Evolutionary conservation across 1,140 invertebrate species (phyloP).

Genomic region (Diorhabda elongata): DNA sequence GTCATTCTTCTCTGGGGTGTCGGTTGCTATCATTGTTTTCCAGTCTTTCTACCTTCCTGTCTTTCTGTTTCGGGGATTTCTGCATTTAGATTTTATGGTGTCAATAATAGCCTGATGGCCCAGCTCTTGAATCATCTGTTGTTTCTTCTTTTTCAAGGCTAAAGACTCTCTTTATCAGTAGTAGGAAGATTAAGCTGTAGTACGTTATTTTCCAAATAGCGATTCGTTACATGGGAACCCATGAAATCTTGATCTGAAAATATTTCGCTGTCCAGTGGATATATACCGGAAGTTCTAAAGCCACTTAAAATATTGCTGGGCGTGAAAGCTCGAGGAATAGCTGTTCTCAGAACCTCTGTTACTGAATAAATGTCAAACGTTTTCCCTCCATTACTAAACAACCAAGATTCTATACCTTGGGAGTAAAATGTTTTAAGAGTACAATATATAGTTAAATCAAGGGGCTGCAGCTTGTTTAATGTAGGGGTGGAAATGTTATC

Average conservation of each 20-base stretch:
- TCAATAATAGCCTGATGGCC: no score
- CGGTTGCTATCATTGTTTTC: no score
- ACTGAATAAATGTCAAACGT: background rate
- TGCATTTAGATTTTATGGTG: no score
- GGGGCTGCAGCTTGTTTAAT: background rate
- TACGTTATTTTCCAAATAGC: background rate
- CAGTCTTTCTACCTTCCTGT: no score
- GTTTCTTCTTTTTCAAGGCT: no score
- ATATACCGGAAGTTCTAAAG: background rate
- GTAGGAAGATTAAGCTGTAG: no score
- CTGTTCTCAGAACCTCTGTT: background rate
- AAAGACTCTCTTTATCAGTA: no score
- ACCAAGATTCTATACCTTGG: background rate
- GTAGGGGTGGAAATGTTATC: background rate
- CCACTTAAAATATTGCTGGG: background rate
- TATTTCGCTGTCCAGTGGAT: background rate
- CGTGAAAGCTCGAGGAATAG: background rate
- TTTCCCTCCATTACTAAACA: background rate
- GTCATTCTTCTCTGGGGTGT: no score
- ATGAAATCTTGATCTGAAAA: background rate
- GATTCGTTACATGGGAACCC: background rate
- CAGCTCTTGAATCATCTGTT: no score
- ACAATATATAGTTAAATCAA: background rate
- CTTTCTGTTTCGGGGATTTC: no score
- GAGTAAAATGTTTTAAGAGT: background rate